Conservation (phyloP, 2,113 vertebrate genomes). For the Eidolon helvum region DNA sequence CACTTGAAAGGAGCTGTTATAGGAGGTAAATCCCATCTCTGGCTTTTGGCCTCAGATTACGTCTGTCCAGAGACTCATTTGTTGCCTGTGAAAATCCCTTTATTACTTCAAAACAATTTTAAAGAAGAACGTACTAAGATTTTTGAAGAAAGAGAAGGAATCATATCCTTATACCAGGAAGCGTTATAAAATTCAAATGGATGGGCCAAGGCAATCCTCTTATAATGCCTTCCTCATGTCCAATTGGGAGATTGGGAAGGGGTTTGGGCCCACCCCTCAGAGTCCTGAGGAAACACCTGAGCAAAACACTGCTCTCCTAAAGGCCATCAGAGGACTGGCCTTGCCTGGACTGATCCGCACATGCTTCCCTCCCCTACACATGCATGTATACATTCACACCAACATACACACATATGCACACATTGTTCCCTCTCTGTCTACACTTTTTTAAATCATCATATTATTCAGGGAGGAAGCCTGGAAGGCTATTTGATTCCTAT, state of each 20-base stretch:
- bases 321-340: neutral
- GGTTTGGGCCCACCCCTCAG: neutral
- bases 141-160: conserved; percentile 81
- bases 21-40: conserved; percentile 59
- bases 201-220: conserved; percentile 81
- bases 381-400: neutral
- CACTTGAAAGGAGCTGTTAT: conserved; percentile 63
- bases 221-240: neutral
- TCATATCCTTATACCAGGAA: conserved; percentile 64
- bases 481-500: neutral
- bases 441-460: neutral
- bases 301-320: neutral
- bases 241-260: neutral
- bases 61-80: conserved; percentile 69
- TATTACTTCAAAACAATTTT: conserved; percentile 82
- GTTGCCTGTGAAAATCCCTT: conserved; percentile 77
- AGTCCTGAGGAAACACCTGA: neutral
- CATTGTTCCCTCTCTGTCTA: neutral
- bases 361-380: neutral
- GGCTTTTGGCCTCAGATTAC: conserved; percentile 71
- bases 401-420: neutral
- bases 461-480: neutral
- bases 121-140: conserved; percentile 76
- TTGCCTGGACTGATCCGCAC: neutral
- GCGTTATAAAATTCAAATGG: conserved; percentile 82